Conservation (phyloP, 2,888 invertebrate species). For the Drosophila fungiperda region DNA sequence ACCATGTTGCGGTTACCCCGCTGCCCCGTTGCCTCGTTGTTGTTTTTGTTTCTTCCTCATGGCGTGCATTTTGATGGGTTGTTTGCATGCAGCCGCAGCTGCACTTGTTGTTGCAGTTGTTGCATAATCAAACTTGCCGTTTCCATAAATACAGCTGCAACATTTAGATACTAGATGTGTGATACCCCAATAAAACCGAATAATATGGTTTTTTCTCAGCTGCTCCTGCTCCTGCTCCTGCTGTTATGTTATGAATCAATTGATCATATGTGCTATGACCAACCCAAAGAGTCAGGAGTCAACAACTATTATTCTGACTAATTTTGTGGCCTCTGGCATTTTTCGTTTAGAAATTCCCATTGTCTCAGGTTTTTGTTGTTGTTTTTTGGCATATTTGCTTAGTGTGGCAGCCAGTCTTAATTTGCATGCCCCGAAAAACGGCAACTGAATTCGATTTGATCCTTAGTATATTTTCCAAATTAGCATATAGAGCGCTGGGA, state of each 20-base stretch:
- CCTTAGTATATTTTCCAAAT: conserved; percentile 38
- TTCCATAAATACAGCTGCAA: conserved; percentile 68
- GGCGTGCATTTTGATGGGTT: conserved; percentile 70
- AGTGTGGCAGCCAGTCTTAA: conserved; percentile 33
- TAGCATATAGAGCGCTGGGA: conserved; percentile 51
- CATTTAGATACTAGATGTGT: conserved; percentile 22
- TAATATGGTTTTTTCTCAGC: conserved; percentile 24
- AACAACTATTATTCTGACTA: conserved; percentile 13
- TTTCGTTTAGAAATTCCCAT: conserved; percentile 41
- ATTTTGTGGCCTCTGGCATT: conserved; percentile 37
- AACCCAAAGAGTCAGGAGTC: conserved; percentile 5
- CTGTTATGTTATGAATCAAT: conserved; percentile 39
- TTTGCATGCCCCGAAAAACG: conserved; percentile 65
- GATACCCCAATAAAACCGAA: conserved; percentile 30
- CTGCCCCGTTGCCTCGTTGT: conserved; percentile 20
- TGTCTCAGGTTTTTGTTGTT: background rate
- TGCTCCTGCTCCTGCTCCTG: background rate
- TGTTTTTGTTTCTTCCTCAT: conserved; percentile 36
- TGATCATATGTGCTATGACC: conserved; percentile 35
- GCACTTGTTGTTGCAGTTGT: conserved; percentile 17
- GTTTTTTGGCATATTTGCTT: conserved; percentile 6
- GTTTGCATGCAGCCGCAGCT: conserved; percentile 26
- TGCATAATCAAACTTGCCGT: conserved; percentile 72
- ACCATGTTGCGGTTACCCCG: conserved; percentile 69
- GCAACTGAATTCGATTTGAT: conserved; percentile 41